These are phyloP conservation scores for Petrocephalus schoutedeni DNA, from an alignment of 2,797 vertebrate species.

Conservation along the genomic window DNA sequence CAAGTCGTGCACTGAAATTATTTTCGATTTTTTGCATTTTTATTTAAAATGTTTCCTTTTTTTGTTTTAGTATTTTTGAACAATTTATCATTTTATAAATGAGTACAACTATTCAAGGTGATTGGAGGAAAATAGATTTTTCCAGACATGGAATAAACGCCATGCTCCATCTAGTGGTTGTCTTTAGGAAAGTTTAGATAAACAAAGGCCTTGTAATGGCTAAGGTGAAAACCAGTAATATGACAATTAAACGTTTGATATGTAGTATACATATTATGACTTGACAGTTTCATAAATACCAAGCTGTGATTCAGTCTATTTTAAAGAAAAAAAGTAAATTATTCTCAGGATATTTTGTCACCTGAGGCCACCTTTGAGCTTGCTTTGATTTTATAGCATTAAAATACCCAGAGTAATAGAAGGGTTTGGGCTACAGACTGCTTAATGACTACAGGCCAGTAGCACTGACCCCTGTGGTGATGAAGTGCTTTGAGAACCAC, in stretches of 20 bases:
- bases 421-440: not conserved
- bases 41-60: not conserved
- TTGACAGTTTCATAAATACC: not conserved
- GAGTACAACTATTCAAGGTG: not conserved
- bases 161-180: not conserved
- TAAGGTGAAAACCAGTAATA: not conserved
- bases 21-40: not conserved
- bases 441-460: not conserved
- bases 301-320: not conserved
- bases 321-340: not conserved
- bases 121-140: not conserved
- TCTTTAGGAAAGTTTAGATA: not conserved
- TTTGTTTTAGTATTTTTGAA: not conserved
- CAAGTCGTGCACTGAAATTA: not conserved
- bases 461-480: too few species aligned
- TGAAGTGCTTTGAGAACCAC: too few species aligned
- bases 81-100: not conserved
- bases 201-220: not conserved
- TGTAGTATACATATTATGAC: not conserved
- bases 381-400: not conserved
- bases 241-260: not conserved
- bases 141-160: not conserved
- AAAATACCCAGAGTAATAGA: not conserved
- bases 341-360: not conserved
- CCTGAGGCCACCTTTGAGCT: not conserved